Conservation (phyloP, 2,797 vertebrate genomes). For the Tiaroga cobitis region DNA sequence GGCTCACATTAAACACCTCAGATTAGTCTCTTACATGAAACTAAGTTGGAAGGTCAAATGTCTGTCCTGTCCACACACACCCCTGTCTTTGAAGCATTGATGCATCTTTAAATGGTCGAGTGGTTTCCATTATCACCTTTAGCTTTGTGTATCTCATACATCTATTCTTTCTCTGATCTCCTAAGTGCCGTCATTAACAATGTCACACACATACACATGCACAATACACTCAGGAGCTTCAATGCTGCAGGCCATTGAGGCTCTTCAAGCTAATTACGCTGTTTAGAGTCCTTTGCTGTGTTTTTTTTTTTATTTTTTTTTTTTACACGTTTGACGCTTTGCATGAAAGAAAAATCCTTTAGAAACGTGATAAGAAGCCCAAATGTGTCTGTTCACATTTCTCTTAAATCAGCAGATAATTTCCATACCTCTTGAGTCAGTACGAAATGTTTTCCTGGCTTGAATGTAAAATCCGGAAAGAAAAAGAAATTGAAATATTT, state of each 20-base stretch:
- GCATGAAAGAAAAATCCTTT: constrained; percentile 16
- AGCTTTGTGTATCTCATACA: constrained; percentile 59
- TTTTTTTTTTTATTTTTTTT: constrained; percentile 19
- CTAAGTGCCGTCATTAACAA: constrained; percentile 41
- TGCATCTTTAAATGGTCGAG: constrained; percentile 19
- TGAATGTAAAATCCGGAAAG: too few species aligned
- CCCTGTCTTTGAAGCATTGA: constrained; percentile 1
- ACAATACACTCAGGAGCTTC: constrained; percentile 1
- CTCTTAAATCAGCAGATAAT: neutral
- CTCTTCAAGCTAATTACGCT: constrained; percentile 42
- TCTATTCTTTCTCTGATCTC: constrained; percentile 62
- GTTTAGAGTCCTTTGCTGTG: constrained; percentile 36
- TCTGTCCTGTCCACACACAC: neutral
- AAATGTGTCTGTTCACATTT: constrained; percentile 10
- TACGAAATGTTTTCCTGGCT: neutral
- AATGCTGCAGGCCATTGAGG: neutral
- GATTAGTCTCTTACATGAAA: neutral
- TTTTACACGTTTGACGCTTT: neutral
- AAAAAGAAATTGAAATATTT: neutral
- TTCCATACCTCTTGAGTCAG: neutral
- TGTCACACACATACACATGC: constrained; percentile 28
- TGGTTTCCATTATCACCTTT: constrained; percentile 72
- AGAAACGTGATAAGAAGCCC: neutral
- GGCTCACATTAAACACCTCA: neutral
- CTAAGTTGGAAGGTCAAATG: neutral